Evolutionary conservation across 1,140 invertebrate species (phyloP), one percentile per base, ranked within the genome.

Genomic region (Drosophila mayri): DNA sequence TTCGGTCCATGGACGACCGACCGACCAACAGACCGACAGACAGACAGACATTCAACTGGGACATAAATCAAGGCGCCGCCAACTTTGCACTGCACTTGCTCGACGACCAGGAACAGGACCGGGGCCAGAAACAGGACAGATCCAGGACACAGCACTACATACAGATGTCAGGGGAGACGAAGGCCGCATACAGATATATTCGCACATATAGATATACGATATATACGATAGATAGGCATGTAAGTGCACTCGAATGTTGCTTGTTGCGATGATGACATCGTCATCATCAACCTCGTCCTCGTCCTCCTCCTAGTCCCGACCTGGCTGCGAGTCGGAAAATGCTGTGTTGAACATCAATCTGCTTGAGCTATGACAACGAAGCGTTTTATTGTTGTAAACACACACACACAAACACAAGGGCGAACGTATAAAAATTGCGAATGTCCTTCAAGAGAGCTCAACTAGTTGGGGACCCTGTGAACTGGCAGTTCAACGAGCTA

Each of bases 341-440:
- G 71, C 70, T 74, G 70, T 74, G 70, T 76, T 57, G 46, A 72
- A 76, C 82, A 86, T 86, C 82, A 86, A 86, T 86, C 84, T 86
- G 83, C 84, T 82, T 79, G 83, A 86, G 83, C 84, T 79, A 77
- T 86, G 83, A 86, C 83, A 83, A 83, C 83, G 83, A 88, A 79
- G 83, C 83, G 86, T 86, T 86, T 88, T 86, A 86, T 86, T 86
- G 83, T 86, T 88, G 83, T 79, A 76, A 86, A 66, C 58, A 81
- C 60, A 73, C 43, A 81, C 60, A 73, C 43, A 62, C 65, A 58
- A n/a, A 74, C 47, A 62, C 37, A 37, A 12, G 32, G 12, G 9
- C 12, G 9, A 16, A 57, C 38, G 37, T 22, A 66, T 58, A 68
- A 58, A 68, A 57, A 57, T 55, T 44, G 67, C 41, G 65, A 71